These are phyloP conservation scores for Xenopus laevis DNA, from an alignment of 2,113 vertebrate genomes.

Conservation along the genomic window DNA sequence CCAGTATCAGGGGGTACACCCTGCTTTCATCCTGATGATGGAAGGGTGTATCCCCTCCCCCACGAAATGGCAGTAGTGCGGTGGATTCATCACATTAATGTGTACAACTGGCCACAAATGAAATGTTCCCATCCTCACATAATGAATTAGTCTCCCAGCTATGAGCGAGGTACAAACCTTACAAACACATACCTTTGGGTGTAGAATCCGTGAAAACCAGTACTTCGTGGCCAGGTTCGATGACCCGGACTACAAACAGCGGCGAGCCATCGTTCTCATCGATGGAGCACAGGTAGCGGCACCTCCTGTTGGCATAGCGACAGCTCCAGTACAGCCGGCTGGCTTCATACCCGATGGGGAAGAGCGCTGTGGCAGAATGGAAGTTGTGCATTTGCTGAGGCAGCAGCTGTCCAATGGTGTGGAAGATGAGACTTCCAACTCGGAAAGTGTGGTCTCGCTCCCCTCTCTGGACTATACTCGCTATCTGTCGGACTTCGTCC, in stretches of 20 bases:
- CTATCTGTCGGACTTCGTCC: slow-evolving; percentile 89
- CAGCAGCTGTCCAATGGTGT: slow-evolving; percentile 82
- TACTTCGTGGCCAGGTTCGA: slow-evolving; percentile 88
- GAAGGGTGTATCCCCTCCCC: no score
- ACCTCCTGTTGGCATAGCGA: slow-evolving; percentile 80
- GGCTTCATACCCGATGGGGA: slow-evolving; percentile 88
- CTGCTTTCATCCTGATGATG: no score
- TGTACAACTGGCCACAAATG: no score
- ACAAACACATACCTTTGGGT: slow-evolving; percentile 76
- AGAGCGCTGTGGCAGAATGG: slow-evolving; percentile 82
- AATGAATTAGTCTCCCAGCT: no score
- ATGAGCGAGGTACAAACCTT: no score
- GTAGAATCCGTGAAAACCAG: slow-evolving; percentile 74
- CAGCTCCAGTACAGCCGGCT: slow-evolving; percentile 96
- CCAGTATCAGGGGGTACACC: no score
- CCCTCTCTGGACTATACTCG: slow-evolving; percentile 86
- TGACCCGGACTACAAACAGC: slow-evolving; percentile 78
- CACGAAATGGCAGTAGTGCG: no score
- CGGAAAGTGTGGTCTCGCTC: slow-evolving; percentile 91
- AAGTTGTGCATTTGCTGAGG: slow-evolving; percentile 88
- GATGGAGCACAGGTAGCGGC: slow-evolving; percentile 87
- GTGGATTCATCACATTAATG: no score
- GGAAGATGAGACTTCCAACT: slow-evolving; percentile 90
- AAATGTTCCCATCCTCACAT: no score
- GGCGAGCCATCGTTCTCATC: slow-evolving; percentile 78